Conservation (phyloP, 2,113 vertebrate species). For the Odobenus rosmarus region DNA sequence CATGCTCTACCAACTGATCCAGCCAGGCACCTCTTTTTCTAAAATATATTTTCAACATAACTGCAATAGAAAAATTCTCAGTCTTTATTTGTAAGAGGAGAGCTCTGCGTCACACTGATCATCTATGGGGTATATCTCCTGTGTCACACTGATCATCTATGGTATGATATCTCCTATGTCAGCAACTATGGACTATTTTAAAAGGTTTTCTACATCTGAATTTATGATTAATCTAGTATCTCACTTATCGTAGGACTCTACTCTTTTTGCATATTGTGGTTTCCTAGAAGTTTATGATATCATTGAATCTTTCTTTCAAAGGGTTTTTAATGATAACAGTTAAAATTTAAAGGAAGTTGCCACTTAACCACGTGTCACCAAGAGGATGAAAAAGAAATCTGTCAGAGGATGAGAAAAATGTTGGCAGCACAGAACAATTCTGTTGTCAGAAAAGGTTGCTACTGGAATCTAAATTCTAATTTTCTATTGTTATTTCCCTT, state of each 20-base stretch:
- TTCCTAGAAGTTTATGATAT: neutral
- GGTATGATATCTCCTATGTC: neutral
- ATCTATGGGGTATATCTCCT: neutral
- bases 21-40: neutral
- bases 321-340: neutral
- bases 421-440: neutral
- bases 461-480: neutral
- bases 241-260: neutral
- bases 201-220: slow-evolving; percentile 16
- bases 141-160: neutral
- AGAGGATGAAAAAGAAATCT: neutral
- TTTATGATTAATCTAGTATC: slow-evolving; percentile 11
- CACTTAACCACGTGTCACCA: neutral
- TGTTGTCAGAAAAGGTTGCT: neutral
- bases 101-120: neutral
- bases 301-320: slow-evolving; percentile 31
- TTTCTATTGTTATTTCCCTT: neutral
- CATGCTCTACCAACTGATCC: neutral
- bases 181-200: neutral
- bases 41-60: neutral
- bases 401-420: neutral
- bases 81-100: neutral
- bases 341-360: slow-evolving; percentile 12
- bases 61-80: neutral
- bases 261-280: neutral